Percentiles rank a stretch among this genome's conserved stretches.
These are phyloP conservation scores for Machimus atricapillus DNA, from an alignment of 2,888 invertebrate species.

Conservation along the genomic window DNA sequence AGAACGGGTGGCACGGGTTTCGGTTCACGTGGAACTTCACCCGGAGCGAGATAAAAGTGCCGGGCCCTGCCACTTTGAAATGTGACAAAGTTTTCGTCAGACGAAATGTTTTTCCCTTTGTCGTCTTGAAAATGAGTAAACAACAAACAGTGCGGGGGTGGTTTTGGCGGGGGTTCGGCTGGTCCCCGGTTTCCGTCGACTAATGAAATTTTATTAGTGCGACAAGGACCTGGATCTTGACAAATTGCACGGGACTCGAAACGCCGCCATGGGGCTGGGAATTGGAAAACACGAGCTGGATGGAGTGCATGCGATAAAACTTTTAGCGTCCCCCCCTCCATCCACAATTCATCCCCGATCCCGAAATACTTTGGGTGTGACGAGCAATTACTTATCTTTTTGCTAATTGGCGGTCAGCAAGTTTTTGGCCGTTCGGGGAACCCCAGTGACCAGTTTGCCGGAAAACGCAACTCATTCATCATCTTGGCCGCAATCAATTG, in stretches of 20 bases:
- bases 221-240: background rate
- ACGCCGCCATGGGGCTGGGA: background rate
- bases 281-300: background rate
- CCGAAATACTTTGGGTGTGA: background rate
- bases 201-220: background rate
- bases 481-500: background rate
- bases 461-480: background rate
- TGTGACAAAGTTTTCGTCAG: background rate
- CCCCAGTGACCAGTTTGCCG: background rate
- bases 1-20: background rate
- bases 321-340: background rate
- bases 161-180: background rate
- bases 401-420: background rate
- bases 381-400: background rate
- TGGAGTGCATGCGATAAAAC: background rate
- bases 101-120: background rate
- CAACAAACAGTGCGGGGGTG: background rate
- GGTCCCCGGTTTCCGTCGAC: background rate
- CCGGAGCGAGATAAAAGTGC: background rate
- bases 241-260: background rate
- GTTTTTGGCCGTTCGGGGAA: background rate
- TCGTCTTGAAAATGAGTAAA: background rate
- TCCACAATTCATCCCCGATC: background rate
- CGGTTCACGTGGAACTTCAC: background rate
- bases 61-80: background rate